phyloP scores from a whole-genome alignment of 2,113 vertebrate species.

The Parus major region DNA sequence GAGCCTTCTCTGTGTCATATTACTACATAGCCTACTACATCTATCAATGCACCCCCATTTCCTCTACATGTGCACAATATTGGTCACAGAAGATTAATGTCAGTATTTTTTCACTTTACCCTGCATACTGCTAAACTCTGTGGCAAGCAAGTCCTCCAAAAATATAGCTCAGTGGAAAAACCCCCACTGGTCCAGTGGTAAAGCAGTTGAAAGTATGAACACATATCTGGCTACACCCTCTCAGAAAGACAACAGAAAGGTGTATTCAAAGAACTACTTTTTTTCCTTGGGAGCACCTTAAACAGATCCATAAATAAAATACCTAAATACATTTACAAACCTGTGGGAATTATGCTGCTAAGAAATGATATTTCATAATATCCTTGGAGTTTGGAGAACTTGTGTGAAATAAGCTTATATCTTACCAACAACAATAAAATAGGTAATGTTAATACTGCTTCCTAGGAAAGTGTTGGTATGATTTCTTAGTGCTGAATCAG shows the following conservation, averaged over 20 bases:
- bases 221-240: not conserved
- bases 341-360: not conserved
- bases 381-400: not conserved
- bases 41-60: not conserved
- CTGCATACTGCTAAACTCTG: not conserved
- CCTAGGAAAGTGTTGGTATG: not conserved
- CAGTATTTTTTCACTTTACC: not conserved
- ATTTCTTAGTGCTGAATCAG: not conserved
- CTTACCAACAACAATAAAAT: not conserved
- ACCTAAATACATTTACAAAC: not conserved
- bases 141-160: not conserved
- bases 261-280: not conserved
- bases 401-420: not conserved
- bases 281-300: not conserved
- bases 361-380: not conserved
- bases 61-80: not conserved
- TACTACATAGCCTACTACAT: not conserved
- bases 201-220: not conserved
- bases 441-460: not conserved
- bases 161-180: not conserved
- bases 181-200: fast-evolving
- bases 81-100: not conserved
- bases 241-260: not conserved
- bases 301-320: not conserved
- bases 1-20: not conserved